Percentiles rank a stretch among this genome's conserved stretches.
These are phyloP conservation scores for Chelon labrosus DNA, from an alignment of 2,797 vertebrate genomes.

Conservation along the genomic window DNA sequence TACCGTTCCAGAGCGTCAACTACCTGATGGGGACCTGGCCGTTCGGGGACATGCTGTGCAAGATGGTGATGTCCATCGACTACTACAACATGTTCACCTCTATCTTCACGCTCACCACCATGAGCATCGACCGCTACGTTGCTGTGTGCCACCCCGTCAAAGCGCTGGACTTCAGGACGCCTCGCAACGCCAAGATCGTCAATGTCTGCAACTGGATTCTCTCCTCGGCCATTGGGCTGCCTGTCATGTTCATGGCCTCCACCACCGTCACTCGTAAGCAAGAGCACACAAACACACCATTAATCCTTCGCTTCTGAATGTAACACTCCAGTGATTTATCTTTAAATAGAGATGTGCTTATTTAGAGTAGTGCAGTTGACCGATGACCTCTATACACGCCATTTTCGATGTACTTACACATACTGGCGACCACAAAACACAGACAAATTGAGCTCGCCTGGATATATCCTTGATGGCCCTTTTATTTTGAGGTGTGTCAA, in stretches of 20 bases:
- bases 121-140: constrained; percentile 98
- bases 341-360: too few relatives aligned
- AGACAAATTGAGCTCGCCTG: too few relatives aligned
- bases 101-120: constrained; percentile 98
- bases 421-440: too few relatives aligned
- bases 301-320: background rate
- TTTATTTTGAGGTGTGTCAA: too few relatives aligned
- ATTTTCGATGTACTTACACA: too few relatives aligned
- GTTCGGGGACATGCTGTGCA: constrained; percentile 94
- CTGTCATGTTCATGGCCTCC: constrained; percentile 97
- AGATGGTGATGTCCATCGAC: constrained; percentile 97
- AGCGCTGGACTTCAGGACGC: constrained; percentile 97
- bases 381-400: too few relatives aligned
- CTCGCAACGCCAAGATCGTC: constrained; percentile 98
- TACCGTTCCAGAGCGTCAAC: constrained; percentile 99
- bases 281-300: background rate
- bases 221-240: constrained; percentile 97
- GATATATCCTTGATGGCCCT: too few relatives aligned
- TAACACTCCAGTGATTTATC: too few relatives aligned
- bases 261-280: constrained; percentile 80
- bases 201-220: constrained; percentile 99
- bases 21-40: constrained; percentile 99
- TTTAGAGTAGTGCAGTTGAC: too few relatives aligned
- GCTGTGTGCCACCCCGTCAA: constrained; percentile 98
- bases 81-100: constrained; percentile 99